Conservation (phyloP, 2,888 invertebrate genomes). For the Watsonalla binaria region DNA sequence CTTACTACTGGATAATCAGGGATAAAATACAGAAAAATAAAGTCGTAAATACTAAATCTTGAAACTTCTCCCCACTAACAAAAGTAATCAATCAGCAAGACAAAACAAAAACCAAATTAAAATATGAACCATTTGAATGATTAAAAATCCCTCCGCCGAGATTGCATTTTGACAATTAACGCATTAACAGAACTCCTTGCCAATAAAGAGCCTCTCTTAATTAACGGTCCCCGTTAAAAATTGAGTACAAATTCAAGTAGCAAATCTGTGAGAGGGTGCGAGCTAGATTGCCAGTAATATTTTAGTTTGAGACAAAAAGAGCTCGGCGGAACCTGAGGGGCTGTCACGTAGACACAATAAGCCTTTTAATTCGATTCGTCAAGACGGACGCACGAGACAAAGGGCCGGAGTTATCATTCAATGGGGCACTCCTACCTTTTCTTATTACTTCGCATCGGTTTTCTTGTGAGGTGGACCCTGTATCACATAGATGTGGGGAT, state of each 20-base stretch:
- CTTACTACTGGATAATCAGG: too few relatives aligned
- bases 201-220: conserved; percentile 75
- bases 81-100: conserved; percentile 25
- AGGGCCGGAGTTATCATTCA: conserved; percentile 77
- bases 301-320: conserved; percentile 77
- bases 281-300: conserved; percentile 76
- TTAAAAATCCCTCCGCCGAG: conserved; percentile 67
- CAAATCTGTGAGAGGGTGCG: conserved; percentile 59
- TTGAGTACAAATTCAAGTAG: conserved; percentile 78
- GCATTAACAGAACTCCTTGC: conserved; percentile 72
- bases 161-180: conserved; percentile 79
- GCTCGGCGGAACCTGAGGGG: conserved; percentile 44
- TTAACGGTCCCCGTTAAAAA: conserved; percentile 76
- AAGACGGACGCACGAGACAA: conserved; percentile 75
- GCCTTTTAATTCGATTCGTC: conserved; percentile 80
- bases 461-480: conserved; percentile 61
- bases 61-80: conserved; percentile 44
- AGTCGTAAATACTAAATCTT: conserved; percentile 11
- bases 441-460: conserved; percentile 74
- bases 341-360: conserved; percentile 79
- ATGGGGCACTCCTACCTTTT: conserved; percentile 77
- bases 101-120: conserved; percentile 53
- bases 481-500: conserved; percentile 28
- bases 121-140: conserved; percentile 70
- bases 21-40: conserved; percentile 7